A percentile compares a stretch with the other conserved stretches of the same genome.
Evolutionary conservation across 1,140 invertebrate genomes (phyloP).

Genomic region (Pachyrhynchus sulphureomaculatus): DNA sequence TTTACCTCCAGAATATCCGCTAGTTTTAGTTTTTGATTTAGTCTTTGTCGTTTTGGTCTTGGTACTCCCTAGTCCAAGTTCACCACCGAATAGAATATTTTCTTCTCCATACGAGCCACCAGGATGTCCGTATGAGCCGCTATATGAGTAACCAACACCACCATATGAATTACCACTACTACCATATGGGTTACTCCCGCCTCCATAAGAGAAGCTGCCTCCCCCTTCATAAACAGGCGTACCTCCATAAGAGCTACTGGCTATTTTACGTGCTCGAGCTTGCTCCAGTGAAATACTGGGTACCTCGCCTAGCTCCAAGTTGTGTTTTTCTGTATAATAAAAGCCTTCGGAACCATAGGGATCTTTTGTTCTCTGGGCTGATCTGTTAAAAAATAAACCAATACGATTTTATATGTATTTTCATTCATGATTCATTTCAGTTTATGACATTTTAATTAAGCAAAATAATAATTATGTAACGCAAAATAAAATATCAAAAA

Average conservation of each 20-base stretch:
- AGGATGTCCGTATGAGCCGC: too few species aligned
- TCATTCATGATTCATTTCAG: too few species aligned
- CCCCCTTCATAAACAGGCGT: too few species aligned
- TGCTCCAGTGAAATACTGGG: neutral
- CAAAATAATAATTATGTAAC: too few species aligned
- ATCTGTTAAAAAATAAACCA: too few species aligned
- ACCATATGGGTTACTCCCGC: neutral
- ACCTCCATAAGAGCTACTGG: neutral
- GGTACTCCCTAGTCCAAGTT: too few species aligned
- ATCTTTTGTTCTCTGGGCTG: too few species aligned
- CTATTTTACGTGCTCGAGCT: neutral
- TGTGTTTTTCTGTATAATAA: neutral
- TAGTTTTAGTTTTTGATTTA: conserved; percentile 15
- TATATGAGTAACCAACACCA: neutral
- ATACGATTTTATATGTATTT: too few species aligned
- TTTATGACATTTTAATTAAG: too few species aligned
- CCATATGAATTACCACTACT: neutral
- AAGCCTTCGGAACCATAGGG: neutral
- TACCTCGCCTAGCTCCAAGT: neutral
- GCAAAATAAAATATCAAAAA: too few species aligned
- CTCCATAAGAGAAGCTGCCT: neutral
- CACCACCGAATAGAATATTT: too few species aligned
- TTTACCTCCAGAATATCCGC: conserved; percentile 3
- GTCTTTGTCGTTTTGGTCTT: conserved; percentile 1
- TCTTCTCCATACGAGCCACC: too few species aligned